These are phyloP conservation scores for Drosophila cardini DNA, from an alignment of 1,140 invertebrate genomes.

Conservation along the genomic window DNA sequence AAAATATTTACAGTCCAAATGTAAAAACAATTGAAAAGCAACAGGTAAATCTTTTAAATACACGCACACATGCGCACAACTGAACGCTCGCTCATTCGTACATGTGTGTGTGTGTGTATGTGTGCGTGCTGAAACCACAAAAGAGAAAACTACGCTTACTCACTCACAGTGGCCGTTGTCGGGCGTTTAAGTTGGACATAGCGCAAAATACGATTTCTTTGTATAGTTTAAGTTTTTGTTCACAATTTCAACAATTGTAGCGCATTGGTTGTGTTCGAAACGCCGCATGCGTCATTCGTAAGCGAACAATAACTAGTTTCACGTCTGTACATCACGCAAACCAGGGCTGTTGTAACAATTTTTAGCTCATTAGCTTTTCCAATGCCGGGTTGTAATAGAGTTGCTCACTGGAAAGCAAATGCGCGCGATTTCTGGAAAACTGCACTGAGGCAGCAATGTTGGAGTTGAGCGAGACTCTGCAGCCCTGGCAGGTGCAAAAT, in stretches of 20 bases:
- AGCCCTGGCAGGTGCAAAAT: conserved; percentile 68
- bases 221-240: too few relatives aligned
- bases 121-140: conserved; percentile 65
- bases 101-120: conserved; percentile 37
- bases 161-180: conserved; percentile 45
- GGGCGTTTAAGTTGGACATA: conserved; percentile 3
- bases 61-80: conserved; percentile 32
- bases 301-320: conserved; percentile 72
- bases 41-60: conserved; percentile 67
- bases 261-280: neutral
- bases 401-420: conserved; percentile 25
- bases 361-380: conserved; percentile 51
- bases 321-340: conserved; percentile 54
- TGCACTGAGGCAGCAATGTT: conserved; percentile 40
- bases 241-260: neutral
- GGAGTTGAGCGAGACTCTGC: conserved; percentile 18
- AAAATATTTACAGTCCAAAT: conserved; percentile 63
- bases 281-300: conserved; percentile 18
- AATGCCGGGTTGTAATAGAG: conserved; percentile 22
- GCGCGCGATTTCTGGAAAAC: conserved; percentile 15
- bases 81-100: conserved; percentile 43
- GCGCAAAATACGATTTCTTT: too few relatives aligned
- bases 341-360: conserved; percentile 54
- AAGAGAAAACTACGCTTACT: conserved; percentile 77
- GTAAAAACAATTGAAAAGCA: conserved; percentile 77